Percentiles rank a stretch among this genome's conserved stretches.
These are phyloP conservation scores for Copidosoma floridanum DNA, from an alignment of 1,140 invertebrate species.

Conservation along the genomic window DNA sequence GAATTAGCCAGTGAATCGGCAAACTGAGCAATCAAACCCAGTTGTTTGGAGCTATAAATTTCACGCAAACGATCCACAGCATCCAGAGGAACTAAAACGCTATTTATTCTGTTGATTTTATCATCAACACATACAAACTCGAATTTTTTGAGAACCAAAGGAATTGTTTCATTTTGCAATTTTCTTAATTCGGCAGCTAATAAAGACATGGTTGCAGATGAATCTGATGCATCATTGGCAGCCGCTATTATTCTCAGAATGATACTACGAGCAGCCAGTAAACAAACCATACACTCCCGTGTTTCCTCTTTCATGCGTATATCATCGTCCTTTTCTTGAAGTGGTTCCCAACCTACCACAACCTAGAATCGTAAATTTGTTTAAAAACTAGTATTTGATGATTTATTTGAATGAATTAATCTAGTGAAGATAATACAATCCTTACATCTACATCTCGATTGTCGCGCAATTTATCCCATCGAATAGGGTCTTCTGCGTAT, in stretches of 20 bases:
- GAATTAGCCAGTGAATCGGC: conserved; percentile 42
- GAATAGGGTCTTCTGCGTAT: conserved; percentile 58
- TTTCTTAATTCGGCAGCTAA: conserved; percentile 40
- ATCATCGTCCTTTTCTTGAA: conserved; percentile 36
- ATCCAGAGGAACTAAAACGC: conserved; percentile 49
- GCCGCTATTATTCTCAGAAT: conserved; percentile 49
- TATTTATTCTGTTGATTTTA: conserved; percentile 42
- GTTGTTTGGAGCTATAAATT: conserved; percentile 46
- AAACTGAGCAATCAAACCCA: conserved; percentile 43
- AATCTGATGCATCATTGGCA: conserved; percentile 38
- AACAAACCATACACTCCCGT: conserved; percentile 43
- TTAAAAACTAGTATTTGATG: background rate
- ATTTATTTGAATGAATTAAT: background rate
- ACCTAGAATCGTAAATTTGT: conserved; percentile 41
- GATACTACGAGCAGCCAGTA: conserved; percentile 45
- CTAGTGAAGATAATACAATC: too few species aligned
- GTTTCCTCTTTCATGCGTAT: conserved; percentile 47
- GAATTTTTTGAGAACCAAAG: conserved; percentile 43
- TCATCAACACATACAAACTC: conserved; percentile 31
- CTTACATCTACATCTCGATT: conserved; percentile 61
- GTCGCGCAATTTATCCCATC: conserved; percentile 58
- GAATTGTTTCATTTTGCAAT: conserved; percentile 41
- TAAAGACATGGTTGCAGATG: conserved; percentile 35
- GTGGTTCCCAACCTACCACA: conserved; percentile 50
- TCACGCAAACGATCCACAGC: conserved; percentile 50